Base-by-base conservation (phyloP, 1,140 invertebrate species). In the Drosophila malerkotliana region DNA sequence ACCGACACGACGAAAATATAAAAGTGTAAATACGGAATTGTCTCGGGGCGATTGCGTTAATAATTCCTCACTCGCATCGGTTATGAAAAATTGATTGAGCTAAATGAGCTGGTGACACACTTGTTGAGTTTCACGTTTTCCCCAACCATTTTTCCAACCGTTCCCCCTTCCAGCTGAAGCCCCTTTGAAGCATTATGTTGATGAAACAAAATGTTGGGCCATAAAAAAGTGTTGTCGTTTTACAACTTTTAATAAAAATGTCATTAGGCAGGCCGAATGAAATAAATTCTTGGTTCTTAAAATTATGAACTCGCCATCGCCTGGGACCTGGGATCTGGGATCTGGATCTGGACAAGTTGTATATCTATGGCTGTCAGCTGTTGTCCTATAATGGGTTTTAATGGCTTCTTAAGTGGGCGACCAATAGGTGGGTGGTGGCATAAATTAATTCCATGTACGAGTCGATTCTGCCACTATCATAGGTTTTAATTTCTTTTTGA, bases 21-120 rank as follows among this genome's bases (percentile, higher is more conserved):
- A 66, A 78, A 72, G 74, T 58, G 58, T 74, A 69, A 59, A 62
- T 48, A 37, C 57, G 59, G 55, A 71, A 82, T 58, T 67, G 62
- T 58, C 73, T 71, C 14, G 18, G 30, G 26, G 52, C 66, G 66
- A 60, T 76, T 88, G 79, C 78, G 82, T 85, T 85, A 85, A 85
- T 85, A 85, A 85, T 85, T 88, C 80, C 83, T 82, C 62, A 67
- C 62, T 51, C 60, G 24, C 12, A 21, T 53, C 37, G 66, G 82
- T 79, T 87, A 82, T 85, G 79, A 88, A 88, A 75, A 88, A 85
- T 85, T 85, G 82, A 85, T 85, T 85, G 82, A 87, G 77, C 82
- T 85, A 88, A 85, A 85, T 85, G 82, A 85, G 82, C 82, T 87
- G 82, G 83, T 87, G 83, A 87, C 83, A 87, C 83, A 87, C 83